Evolutionary conservation across 2,797 vertebrate genomes (phyloP).

Genomic region (Pipistrellus kuhlii): DNA sequence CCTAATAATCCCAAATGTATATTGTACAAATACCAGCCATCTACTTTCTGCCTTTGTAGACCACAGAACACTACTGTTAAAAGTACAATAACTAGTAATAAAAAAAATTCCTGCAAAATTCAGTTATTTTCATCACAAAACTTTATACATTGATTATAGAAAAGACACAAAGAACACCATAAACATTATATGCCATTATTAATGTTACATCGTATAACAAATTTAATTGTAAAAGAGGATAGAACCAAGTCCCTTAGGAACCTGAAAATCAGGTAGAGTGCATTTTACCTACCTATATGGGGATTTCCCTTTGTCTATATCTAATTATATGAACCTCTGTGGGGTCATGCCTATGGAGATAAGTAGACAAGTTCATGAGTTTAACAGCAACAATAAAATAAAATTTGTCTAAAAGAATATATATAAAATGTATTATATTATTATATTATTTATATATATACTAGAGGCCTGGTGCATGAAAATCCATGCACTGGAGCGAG

Average conservation of each 20-base stretch:
- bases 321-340: not conserved
- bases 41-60: not conserved
- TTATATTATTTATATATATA: not conserved
- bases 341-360: not conserved
- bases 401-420: not conserved
- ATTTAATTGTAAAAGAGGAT: not conserved
- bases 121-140: constrained; percentile 1
- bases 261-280: not conserved
- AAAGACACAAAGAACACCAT: not conserved
- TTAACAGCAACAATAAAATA: not conserved
- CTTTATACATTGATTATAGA: not conserved
- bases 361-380: not conserved
- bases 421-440: too few relatives aligned
- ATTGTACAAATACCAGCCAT: not conserved
- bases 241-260: not conserved
- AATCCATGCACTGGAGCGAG: too few relatives aligned
- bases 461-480: too few relatives aligned
- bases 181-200: not conserved
- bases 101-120: not conserved
- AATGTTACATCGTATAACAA: not conserved
- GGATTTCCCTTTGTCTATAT: not conserved
- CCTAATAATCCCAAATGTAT: not conserved
- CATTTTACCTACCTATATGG: not conserved
- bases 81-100: not conserved
- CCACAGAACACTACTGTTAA: not conserved